These are phyloP conservation scores for Allolobophora icterica DNA, from an alignment of 2,888 invertebrate genomes.

Conservation along the genomic window DNA sequence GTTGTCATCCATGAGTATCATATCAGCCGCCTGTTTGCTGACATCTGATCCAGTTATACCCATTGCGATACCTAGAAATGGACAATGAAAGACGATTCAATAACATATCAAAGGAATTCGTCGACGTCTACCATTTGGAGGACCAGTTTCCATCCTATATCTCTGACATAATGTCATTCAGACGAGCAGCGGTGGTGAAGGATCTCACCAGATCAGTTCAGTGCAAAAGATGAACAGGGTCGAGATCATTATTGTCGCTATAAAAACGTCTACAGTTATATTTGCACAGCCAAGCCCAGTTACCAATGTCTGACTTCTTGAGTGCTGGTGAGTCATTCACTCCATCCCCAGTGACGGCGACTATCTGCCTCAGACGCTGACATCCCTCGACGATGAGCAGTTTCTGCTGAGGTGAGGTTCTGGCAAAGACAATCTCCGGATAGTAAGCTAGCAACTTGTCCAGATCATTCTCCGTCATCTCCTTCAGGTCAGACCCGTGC, in stretches of 20 bases:
- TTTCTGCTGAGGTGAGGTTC: slow-evolving; percentile 90
- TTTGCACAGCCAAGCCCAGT: not conserved
- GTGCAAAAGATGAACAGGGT: too few relatives aligned
- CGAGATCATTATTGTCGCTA: too few relatives aligned
- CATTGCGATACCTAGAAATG: slow-evolving; percentile 50
- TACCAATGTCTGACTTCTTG: slow-evolving; percentile 76
- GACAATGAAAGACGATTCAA: not conserved
- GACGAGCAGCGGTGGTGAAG: too few relatives aligned
- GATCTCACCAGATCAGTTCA: too few relatives aligned
- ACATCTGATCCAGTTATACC: slow-evolving; percentile 54
- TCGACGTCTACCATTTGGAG: too few relatives aligned
- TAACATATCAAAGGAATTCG: too few relatives aligned
- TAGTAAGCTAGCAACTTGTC: slow-evolving; percentile 91
- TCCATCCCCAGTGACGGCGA: slow-evolving; percentile 86
- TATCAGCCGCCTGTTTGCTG: slow-evolving; percentile 53
- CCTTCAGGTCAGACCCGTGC: slow-evolving; percentile 74
- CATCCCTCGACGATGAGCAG: slow-evolving; percentile 81
- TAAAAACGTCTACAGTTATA: too few relatives aligned
- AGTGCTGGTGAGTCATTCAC: slow-evolving; percentile 86
- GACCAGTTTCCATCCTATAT: too few relatives aligned
- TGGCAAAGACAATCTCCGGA: slow-evolving; percentile 94
- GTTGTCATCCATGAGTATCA: slow-evolving; percentile 54
- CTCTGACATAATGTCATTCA: too few relatives aligned
- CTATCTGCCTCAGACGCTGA: slow-evolving; percentile 78
- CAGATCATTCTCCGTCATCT: slow-evolving; percentile 81